These are phyloP conservation scores for Papilio helenus DNA, from an alignment of 1,140 invertebrate species.

Conservation along the genomic window DNA sequence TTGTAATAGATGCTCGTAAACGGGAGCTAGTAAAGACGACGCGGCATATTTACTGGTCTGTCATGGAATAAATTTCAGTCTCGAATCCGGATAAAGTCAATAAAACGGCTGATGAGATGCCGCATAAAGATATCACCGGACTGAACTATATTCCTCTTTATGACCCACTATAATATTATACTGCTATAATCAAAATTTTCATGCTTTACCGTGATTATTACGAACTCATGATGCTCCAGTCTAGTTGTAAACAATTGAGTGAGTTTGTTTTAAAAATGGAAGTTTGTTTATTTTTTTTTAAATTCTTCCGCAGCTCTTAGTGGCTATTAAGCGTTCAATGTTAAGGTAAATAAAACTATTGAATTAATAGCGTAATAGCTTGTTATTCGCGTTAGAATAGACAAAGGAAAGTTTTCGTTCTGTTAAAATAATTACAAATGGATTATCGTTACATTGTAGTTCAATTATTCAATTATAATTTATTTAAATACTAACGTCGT, in stretches of 20 bases:
- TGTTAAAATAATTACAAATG: no score
- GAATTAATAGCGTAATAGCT: not conserved
- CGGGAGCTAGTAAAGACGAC: conserved; percentile 51
- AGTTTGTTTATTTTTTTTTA: conserved; percentile 14
- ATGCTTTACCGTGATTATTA: not conserved
- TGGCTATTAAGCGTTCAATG: conserved; percentile 21
- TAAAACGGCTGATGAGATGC: conserved; percentile 57
- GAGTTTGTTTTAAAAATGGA: not conserved
- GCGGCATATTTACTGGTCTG: conserved; percentile 53
- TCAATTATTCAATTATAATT: no score
- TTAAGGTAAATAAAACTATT: conserved; percentile 19
- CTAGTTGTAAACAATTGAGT: not conserved
- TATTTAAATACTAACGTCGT: no score
- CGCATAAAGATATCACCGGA: conserved; percentile 54
- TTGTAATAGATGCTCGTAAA: conserved; percentile 49
- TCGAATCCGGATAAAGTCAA: conserved; percentile 40
- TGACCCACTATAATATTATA: conserved; percentile 42
- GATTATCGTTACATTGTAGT: no score
- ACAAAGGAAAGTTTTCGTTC: no score
- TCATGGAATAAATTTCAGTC: conserved; percentile 47
- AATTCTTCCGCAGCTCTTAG: not conserved
- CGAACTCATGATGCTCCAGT: not conserved
- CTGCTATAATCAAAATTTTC: not conserved
- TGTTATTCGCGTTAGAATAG: not conserved
- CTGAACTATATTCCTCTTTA: conserved; percentile 50